Evolutionary conservation across 1,140 invertebrate genomes (phyloP), one percentile per base, ranked within the genome.

Genomic region (Penaeus vannamei): DNA sequence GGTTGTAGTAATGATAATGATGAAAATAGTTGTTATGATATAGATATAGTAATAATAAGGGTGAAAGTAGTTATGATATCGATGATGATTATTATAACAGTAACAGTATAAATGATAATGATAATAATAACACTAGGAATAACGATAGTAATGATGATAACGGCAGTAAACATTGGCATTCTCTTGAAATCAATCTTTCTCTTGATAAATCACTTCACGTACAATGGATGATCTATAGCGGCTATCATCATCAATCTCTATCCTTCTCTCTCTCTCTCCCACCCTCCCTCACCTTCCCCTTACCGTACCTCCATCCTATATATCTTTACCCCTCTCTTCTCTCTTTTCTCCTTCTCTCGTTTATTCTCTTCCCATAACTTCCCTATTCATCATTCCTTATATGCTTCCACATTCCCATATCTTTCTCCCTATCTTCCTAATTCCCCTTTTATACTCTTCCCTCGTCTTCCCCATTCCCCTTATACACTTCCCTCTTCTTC

Each of bases 251-350:
- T 72, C 66, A 26, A 72, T 72, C 66, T 72, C n/a, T 1, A 14
- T 72, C 66, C 66, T 72, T 22, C 32, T 72, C 66, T 20, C 32
- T 26, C 61, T 62, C 53, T 72, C 85, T 29, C 85, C 26, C 32
- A 46, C 29, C 23, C 72, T 19, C 42, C 64, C 79, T 36, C 46
- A 20, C 60, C 29, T 22, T 36, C 60, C 66, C 22, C 26, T 69
- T 14, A 0, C 12, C 66, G 3, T 14, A 2, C 12, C 66, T 19
- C 12, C n/a, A 12, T 20, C 66, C 32, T 14, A 26, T 20, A 23
- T 26, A 23, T 66, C 64, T 66, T 12, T 26, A 26, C 19, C 23
- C 66, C 17, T 69, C 29, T 22, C 17, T 19, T 19, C 29, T n/a
- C 60, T 42, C 69, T 69, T 62, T 26, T 69, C 53, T 29, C 69